Evolutionary conservation across 2,888 invertebrate genomes (phyloP), one percentile per base, ranked within the genome.

Genomic region (Oxycera nigricornis): DNA sequence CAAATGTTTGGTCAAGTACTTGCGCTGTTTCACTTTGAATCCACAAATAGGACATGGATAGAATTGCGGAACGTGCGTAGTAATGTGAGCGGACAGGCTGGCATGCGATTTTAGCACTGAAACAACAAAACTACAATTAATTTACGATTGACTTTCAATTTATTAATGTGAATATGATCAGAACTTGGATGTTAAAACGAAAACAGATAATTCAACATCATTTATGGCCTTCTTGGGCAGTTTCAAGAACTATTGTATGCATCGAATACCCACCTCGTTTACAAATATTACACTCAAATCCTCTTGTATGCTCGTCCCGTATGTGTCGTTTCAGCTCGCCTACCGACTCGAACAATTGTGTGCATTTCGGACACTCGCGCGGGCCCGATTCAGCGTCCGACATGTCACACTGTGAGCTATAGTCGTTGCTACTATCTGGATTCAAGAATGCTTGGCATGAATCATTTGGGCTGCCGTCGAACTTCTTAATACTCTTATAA

Each of bases 1-100:
- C 28, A 70, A 9, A 20, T 70, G 70, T 55, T 70, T 70, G 11
- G 55, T 70, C 7, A 70, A 30, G 39, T 70, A 70, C 55, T 70
- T 70, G 17, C 70, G 70, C n/a, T 70, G 70, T 70, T 70, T 70
- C 1, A 70, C 70, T 52, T 70, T 70, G 31, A 70, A 70, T 22
- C 70, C 70, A 20, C 70, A 70, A 22, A 70, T 70, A 2, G 70
- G 70, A 55, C 70, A 70, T 14, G 70, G 70, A 24, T 70, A 70
- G 52, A 70, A 70, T 22, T 70, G 70, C 1, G 70, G 70, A 20
- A 70, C 70, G 31, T 70, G 70, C 1, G 70, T 70, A 1, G 70
- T 31, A 2, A 70, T 70, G 30, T 70, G 70, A 4, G 70, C 70
- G 20, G 70, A 28, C 17, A 70, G 22, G 30, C 70, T 70, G 30